Conservation (phyloP, 2,797 vertebrate genomes). For the Zalophus californianus region DNA sequence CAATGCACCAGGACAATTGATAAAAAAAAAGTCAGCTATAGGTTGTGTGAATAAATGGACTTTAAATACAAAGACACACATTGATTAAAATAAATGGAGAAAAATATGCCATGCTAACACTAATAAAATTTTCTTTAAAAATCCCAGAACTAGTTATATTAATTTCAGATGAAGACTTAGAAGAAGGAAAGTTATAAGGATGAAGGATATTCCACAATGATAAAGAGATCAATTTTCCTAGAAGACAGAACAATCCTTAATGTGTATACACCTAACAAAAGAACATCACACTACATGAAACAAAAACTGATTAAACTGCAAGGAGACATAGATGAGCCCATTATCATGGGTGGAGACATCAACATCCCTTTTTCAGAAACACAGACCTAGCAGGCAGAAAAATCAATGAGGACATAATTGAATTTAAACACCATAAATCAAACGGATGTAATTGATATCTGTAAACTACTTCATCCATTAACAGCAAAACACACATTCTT, state of each 20-base stretch:
- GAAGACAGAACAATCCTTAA: not conserved
- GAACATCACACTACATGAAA: not conserved
- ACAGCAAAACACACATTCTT: not conserved
- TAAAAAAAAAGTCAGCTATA: not conserved
- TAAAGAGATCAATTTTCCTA: not conserved
- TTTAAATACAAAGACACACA: not conserved
- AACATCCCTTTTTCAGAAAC: not conserved
- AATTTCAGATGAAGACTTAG: not conserved
- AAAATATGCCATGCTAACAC: not conserved
- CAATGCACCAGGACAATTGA: not conserved
- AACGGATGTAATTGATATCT: not conserved
- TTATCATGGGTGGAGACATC: not conserved
- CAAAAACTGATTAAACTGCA: not conserved
- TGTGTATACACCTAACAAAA: not conserved
- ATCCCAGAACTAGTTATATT: not conserved
- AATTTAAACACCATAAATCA: not conserved
- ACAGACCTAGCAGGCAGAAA: not conserved
- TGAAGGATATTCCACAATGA: not conserved
- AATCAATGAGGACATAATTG: not conserved
- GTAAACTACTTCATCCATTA: not conserved
- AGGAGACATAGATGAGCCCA: not conserved
- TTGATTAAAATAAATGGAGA: not conserved
- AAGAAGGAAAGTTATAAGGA: not conserved
- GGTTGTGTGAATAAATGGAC: not conserved
- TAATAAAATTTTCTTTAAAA: not conserved